Evolutionary conservation across 1,140 invertebrate genomes (phyloP), one percentile per base, ranked within the genome.

Genomic region (Mactra quadrangularis): DNA sequence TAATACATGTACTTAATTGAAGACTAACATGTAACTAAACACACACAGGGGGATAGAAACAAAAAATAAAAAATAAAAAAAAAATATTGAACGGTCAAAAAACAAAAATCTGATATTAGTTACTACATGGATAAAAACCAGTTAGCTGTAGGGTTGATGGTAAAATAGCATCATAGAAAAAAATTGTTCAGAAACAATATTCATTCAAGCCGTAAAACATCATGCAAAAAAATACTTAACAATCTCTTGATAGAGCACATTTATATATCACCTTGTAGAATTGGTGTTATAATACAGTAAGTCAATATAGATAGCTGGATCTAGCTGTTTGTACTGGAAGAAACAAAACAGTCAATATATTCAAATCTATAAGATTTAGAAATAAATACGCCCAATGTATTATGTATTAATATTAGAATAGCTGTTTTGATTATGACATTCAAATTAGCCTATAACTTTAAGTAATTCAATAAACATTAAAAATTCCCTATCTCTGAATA

Each of bases 301-400:
- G 41, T 68, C 45, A 68, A 41, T 68, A 68, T 31, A 68, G 64
- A 50, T 68, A 68, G 45, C 38, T 50, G 22, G 64, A 50, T 50
- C 64, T 68, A 6, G 64, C 64, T 68, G 64, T 27, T 47, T 47
- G 64, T 68, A 68, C 64, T 68, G 64, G 38, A 68, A 68, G 47
- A 68, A 68, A 68, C 64, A 68, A 68, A 68, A 68, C 64, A 68
- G 64, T 45, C 41, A 68, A 15, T 47, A 27, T 45, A 45, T 19
- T 45, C 25, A 62, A 45, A 45, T 35, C 15, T 33, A 19, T 33
- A 38, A 64, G 59, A 19, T 4, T 62, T 33, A n/a, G 19, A 53
- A 7, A 7, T 19, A 53, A 17, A 53, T 4, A n/a, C 3, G 19
- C 2, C 7, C 3, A 62, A 6, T 35, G 33, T 35, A 62, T 33